Evolutionary conservation across 2,888 invertebrate species (phyloP).

Genomic region (Agonum fuliginosum): DNA sequence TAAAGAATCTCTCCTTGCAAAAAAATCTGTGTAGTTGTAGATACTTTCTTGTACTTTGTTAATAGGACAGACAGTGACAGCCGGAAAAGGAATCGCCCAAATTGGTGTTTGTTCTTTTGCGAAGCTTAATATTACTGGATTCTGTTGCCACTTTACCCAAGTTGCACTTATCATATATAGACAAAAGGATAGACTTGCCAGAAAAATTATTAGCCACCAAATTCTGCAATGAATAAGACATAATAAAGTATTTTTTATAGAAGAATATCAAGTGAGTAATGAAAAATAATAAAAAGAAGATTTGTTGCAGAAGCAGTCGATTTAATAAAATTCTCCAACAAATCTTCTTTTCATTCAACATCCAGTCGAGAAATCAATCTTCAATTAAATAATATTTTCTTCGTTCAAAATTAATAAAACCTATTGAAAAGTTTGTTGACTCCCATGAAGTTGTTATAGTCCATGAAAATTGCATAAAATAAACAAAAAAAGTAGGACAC

Average conservation of each 20-base stretch:
- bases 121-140: constrained; percentile 85
- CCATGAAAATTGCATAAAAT: no score
- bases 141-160: constrained; percentile 83
- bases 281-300: no score
- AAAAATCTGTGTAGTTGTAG: constrained; percentile 76
- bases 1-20: not conserved
- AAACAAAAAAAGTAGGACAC: no score
- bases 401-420: no score
- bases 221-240: constrained; percentile 71
- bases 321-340: no score
- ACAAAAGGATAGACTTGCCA: constrained; percentile 78
- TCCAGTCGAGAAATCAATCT: no score
- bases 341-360: no score
- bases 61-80: constrained; percentile 70
- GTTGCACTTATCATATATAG: constrained; percentile 78
- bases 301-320: no score
- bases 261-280: no score
- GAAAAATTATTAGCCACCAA: constrained; percentile 80
- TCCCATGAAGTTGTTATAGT: no score
- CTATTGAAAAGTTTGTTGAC: no score
- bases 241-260: not conserved
- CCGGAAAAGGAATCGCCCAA: constrained; percentile 76
- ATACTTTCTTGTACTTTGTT: constrained; percentile 75
- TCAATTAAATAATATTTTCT: no score
- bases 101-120: constrained; percentile 83